These are phyloP conservation scores for Microcaecilia unicolor DNA, from an alignment of 2,797 vertebrate species.

Conservation along the genomic window DNA sequence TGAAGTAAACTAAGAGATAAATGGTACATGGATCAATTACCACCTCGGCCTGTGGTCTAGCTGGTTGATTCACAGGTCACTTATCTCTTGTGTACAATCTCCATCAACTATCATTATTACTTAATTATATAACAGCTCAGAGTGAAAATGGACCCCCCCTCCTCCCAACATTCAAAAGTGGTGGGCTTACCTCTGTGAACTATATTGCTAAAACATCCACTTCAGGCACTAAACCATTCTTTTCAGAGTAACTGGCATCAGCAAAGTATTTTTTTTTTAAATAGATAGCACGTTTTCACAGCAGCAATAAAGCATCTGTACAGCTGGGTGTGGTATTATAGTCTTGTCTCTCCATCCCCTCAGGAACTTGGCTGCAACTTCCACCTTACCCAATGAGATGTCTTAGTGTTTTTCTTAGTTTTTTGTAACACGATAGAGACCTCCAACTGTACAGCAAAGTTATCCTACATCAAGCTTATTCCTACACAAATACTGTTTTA, in stretches of 20 bases:
- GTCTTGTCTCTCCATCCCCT: slow-evolving; percentile 5
- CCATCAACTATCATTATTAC: slow-evolving; percentile 10
- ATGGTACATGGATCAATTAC: neutral
- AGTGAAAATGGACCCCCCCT: neutral
- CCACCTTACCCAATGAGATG: neutral
- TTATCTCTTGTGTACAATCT: slow-evolving; percentile 4
- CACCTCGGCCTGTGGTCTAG: neutral
- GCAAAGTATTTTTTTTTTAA: no score
- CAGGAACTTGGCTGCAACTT: slow-evolving; percentile 10
- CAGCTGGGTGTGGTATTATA: slow-evolving; percentile 4
- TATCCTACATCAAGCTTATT: neutral
- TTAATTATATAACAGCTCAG: slow-evolving; percentile 2
- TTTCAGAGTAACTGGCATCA: no score
- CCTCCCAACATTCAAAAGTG: neutral
- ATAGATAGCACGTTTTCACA: slow-evolving; percentile 21
- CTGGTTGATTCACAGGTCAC: slow-evolving; percentile 4
- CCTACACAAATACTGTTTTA: neutral
- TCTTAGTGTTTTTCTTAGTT: no score
- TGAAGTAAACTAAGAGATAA: slow-evolving; percentile 4
- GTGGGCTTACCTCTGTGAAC: neutral
- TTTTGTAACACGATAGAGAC: no score
- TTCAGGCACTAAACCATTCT: neutral
- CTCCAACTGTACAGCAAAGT: neutral
- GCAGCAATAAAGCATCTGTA: slow-evolving; percentile 7
- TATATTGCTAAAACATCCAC: neutral